phyloP scores from a whole-genome alignment of 2,113 vertebrate species.

The Eulacestoma nigropectus region DNA sequence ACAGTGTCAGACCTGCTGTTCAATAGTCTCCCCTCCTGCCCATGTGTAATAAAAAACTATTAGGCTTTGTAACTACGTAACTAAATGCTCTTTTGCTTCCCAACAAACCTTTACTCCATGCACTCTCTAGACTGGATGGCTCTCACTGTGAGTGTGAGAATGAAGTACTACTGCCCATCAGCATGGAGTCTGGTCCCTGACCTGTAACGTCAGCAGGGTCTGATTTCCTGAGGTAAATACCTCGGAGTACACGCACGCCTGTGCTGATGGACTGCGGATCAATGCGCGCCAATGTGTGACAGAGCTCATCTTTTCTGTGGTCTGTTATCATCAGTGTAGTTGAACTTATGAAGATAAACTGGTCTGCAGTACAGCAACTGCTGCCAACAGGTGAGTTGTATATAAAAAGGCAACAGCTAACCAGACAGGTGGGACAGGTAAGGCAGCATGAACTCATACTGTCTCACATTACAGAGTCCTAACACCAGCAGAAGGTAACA shows the following conservation, averaged over 20 bases:
- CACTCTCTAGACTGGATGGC: not conserved
- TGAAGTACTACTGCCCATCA: not conserved
- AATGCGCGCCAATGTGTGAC: fast-evolving
- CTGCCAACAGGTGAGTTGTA: not conserved
- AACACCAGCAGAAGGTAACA: not conserved
- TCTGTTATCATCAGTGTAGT: fast-evolving
- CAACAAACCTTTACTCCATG: not conserved
- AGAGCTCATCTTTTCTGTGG: not conserved
- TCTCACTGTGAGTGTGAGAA: not conserved
- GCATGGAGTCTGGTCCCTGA: not conserved
- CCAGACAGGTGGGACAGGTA: not conserved
- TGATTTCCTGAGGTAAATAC: not conserved
- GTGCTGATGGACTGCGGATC: not conserved
- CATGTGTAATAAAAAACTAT: not conserved
- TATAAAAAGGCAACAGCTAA: not conserved
- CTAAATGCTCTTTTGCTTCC: not conserved
- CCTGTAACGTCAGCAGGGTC: not conserved
- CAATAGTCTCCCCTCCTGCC: not conserved
- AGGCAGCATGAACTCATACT: not conserved
- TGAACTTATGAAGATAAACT: not conserved
- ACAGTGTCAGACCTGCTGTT: not conserved
- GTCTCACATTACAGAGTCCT: not conserved
- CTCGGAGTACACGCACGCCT: fast-evolving
- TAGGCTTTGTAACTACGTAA: not conserved
- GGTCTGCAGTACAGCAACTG: not conserved